A percentile compares a stretch with the other conserved stretches of the same genome.
phyloP scores from a whole-genome alignment of 2,113 vertebrate species.

The Pavo muticus region DNA sequence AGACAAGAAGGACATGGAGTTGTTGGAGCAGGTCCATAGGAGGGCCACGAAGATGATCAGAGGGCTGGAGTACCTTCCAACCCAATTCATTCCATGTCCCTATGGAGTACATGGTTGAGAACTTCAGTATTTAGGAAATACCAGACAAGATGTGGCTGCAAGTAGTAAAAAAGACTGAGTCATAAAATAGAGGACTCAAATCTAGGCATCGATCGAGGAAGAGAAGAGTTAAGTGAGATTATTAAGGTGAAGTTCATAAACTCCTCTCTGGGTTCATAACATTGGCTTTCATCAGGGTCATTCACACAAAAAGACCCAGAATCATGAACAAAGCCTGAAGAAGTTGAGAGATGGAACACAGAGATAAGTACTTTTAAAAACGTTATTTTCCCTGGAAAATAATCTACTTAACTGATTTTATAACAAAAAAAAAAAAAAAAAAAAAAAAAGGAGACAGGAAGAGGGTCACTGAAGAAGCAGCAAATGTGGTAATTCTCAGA shows the following conservation, averaged over 20 bases:
- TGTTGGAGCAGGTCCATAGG: too few relatives aligned
- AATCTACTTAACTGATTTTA: slow-evolving; percentile 7
- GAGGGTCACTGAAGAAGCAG: slow-evolving; percentile 36
- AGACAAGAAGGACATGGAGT: too few relatives aligned
- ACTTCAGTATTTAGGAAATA: slow-evolving; percentile 27
- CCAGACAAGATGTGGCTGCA: neutral
- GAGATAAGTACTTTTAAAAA: slow-evolving; percentile 5
- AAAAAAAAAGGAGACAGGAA: neutral
- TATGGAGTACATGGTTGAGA: neutral
- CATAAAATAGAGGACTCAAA: neutral
- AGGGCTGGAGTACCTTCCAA: too few relatives aligned
- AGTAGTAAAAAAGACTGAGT: neutral
- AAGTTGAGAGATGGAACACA: neutral
- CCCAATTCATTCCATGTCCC: too few relatives aligned
- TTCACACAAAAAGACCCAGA: neutral
- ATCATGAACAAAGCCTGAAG: slow-evolving; percentile 8
- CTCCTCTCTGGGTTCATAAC: neutral
- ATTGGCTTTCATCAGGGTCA: neutral
- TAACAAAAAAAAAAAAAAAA: neutral
- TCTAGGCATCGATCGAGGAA: neutral
- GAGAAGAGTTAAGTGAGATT: neutral
- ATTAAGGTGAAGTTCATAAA: slow-evolving; percentile 14
- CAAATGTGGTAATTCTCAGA: slow-evolving; percentile 33
- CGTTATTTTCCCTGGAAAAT: slow-evolving; percentile 25
- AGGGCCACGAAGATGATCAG: too few relatives aligned